Percentiles rank a stretch among this genome's conserved stretches.
phyloP scores from a whole-genome alignment of 2,113 vertebrate species.

The Piprites chloris region DNA sequence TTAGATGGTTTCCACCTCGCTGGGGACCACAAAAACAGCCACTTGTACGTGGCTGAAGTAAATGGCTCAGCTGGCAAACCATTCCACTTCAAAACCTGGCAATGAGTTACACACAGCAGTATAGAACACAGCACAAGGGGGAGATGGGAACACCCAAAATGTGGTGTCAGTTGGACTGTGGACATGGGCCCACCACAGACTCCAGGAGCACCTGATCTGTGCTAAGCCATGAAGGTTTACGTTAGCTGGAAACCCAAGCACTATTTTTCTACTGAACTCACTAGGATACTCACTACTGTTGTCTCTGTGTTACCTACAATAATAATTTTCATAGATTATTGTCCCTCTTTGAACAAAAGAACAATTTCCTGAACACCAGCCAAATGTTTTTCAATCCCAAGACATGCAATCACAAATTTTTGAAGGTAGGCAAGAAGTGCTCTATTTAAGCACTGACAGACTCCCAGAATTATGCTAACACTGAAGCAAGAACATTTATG shows the following conservation, averaged over 20 bases:
- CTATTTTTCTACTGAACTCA: background rate
- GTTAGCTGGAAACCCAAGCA: background rate
- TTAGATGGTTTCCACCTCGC: background rate
- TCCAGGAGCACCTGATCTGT: background rate
- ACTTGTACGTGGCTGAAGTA: background rate
- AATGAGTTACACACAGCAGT: background rate
- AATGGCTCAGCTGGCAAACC: background rate
- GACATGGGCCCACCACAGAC: background rate
- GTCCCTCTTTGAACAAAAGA: background rate
- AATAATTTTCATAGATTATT: background rate
- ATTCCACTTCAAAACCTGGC: background rate
- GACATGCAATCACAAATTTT: background rate
- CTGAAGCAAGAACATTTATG: background rate
- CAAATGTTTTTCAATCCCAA: background rate
- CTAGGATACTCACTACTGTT: background rate
- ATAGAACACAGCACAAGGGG: rapidly evolving
- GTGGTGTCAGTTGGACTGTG: rapidly evolving
- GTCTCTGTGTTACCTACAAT: background rate
- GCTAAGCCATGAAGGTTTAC: background rate
- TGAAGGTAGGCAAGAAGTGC: background rate
- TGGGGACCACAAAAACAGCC: background rate
- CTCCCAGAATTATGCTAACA: background rate
- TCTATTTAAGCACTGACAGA: background rate
- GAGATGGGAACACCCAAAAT: rapidly evolving
- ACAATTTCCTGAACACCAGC: background rate